Conservation (phyloP, 2,797 vertebrate species). For the Luscinia megarhynchos region DNA sequence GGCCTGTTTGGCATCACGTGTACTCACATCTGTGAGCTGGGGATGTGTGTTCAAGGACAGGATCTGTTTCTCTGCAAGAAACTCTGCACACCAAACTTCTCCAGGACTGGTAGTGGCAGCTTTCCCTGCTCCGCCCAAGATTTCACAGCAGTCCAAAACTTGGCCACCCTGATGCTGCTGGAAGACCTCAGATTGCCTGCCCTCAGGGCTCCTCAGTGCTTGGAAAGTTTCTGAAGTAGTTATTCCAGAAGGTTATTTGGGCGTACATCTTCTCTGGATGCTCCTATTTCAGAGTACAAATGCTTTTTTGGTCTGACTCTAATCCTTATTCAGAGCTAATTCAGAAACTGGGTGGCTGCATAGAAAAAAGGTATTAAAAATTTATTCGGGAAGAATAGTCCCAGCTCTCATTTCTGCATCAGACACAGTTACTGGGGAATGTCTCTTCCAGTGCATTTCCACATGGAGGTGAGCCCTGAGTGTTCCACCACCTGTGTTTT, state of each 20-base stretch:
- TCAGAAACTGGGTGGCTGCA: not conserved
- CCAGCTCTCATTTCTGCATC: not conserved
- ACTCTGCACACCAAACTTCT: accelerated
- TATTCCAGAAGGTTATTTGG: constrained; percentile 28
- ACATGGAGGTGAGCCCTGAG: not conserved
- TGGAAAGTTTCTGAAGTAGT: constrained; percentile 30
- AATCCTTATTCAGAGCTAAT: constrained; percentile 7
- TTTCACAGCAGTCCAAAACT: not conserved
- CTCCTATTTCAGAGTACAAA: constrained; percentile 21
- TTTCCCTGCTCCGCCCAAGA: not conserved
- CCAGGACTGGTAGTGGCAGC: not conserved
- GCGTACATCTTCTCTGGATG: not conserved
- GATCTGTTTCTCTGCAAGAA: not conserved
- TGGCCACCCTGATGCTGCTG: constrained; percentile 13
- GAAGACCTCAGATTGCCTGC: constrained; percentile 20
- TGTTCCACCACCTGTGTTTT: not conserved
- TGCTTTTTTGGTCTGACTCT: not conserved
- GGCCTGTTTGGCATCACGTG: not conserved
- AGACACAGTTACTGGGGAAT: not conserved
- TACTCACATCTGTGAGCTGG: not conserved
- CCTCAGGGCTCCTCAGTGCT: not conserved
- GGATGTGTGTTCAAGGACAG: not conserved
- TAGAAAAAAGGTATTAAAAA: not conserved
- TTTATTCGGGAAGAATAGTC: constrained; percentile 18
- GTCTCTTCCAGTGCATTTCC: not conserved